Percentiles rank a stretch among this genome's conserved stretches.
Evolutionary conservation across 2,113 vertebrate genomes (phyloP).

Genomic region (Sebastes fasciatus): DNA sequence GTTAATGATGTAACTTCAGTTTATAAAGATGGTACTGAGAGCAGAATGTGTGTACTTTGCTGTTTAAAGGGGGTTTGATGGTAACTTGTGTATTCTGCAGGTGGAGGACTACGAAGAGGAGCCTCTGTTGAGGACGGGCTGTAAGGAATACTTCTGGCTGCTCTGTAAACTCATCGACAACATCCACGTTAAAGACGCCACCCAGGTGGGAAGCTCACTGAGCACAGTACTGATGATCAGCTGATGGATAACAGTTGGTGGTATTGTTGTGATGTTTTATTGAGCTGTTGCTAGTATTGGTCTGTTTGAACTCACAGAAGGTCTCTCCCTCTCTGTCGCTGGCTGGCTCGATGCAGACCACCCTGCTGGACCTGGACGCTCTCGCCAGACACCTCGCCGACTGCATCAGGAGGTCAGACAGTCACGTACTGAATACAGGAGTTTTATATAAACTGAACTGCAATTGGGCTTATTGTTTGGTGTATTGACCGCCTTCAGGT

Average conservation of each 20-base stretch:
- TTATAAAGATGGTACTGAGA: too few relatives aligned
- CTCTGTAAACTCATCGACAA: slow-evolving; percentile 99
- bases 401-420: slow-evolving; percentile 94
- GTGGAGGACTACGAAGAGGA: slow-evolving; percentile 98
- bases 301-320: slow-evolving; percentile 81
- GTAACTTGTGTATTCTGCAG: slow-evolving; percentile 71
- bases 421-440: background rate
- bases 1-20: background rate
- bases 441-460: background rate
- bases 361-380: slow-evolving; percentile 96
- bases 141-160: slow-evolving; percentile 99
- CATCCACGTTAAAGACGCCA: slow-evolving; percentile 98
- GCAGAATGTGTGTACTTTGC: background rate
- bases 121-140: slow-evolving; percentile 92
- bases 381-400: slow-evolving; percentile 97
- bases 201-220: slow-evolving; percentile 87
- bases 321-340: slow-evolving; percentile 79
- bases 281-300: slow-evolving; percentile 58
- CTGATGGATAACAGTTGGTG: background rate
- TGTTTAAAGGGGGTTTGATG: background rate
- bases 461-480: background rate
- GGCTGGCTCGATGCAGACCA: slow-evolving; percentile 87
- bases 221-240: background rate
- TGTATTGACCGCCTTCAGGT: background rate
- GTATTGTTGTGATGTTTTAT: slow-evolving; percentile 1